Percentiles rank a stretch among this genome's conserved stretches.
Evolutionary conservation across 2,113 vertebrate genomes (phyloP).

Genomic region (Alces alces): DNA sequence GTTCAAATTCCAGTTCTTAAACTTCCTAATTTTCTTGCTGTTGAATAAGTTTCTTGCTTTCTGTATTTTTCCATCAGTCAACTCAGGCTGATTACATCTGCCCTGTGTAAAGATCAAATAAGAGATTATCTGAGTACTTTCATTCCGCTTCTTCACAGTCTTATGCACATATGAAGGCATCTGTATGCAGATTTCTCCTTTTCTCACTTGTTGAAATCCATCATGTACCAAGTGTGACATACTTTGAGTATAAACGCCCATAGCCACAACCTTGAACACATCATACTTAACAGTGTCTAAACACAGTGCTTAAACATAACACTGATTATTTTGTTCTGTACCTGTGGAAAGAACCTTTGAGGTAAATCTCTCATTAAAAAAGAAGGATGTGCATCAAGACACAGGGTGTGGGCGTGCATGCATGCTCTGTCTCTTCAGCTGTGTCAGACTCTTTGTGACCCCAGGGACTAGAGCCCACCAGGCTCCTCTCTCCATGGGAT

Average conservation of each 20-base stretch:
- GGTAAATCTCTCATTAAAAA: not conserved
- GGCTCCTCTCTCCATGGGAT: not conserved
- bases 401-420: rapidly evolving
- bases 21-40: not conserved
- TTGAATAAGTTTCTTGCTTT: not conserved
- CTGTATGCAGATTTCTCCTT: not conserved
- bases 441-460: not conserved
- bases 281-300: not conserved
- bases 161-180: not conserved
- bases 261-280: not conserved
- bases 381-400: not conserved
- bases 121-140: not conserved
- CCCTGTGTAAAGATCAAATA: not conserved
- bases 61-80: not conserved
- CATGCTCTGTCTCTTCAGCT: not conserved
- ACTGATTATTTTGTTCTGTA: not conserved
- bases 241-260: not conserved
- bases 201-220: not conserved
- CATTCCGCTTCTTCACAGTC: not conserved
- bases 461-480: not conserved
- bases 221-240: not conserved
- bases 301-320: rapidly evolving
- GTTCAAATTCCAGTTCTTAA: not conserved
- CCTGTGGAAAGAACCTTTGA: not conserved
- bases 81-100: not conserved